phyloP scores from a whole-genome alignment of 2,113 vertebrate genomes.

The Nothoprocta pentlandii region DNA sequence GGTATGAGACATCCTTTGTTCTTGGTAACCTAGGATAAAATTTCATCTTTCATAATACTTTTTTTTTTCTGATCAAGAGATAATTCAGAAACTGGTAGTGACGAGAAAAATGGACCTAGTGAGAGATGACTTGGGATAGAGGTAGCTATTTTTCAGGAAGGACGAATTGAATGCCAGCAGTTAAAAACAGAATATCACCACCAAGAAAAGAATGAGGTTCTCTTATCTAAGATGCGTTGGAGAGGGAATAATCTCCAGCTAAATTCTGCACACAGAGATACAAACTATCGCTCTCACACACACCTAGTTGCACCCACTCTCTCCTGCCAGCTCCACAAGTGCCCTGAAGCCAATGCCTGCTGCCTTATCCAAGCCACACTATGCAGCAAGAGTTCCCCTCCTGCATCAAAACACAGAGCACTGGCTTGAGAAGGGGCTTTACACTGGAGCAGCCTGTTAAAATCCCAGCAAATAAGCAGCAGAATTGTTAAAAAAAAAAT shows the following conservation, averaged over 20 bases:
- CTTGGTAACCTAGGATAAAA: background rate
- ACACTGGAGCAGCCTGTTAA: background rate
- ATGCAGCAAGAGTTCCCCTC: background rate
- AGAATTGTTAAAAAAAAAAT: background rate
- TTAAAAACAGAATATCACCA: background rate
- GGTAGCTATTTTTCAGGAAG: background rate
- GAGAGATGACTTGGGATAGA: background rate
- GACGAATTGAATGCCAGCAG: background rate
- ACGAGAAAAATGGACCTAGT: background rate
- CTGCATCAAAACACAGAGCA: background rate
- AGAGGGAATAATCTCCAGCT: background rate
- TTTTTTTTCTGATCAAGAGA: background rate
- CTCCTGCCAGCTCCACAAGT: background rate
- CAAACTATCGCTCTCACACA: background rate
- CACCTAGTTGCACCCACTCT: background rate
- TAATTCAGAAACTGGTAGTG: background rate
- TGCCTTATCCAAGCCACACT: background rate
- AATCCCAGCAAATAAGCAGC: background rate
- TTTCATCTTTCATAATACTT: background rate
- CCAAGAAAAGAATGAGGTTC: background rate
- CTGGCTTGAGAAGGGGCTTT: background rate
- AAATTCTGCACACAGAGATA: constrained; percentile 7
- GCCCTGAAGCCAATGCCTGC: constrained; percentile 13
- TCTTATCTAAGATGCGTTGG: background rate
- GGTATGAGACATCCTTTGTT: background rate